Evolutionary conservation across 1,140 invertebrate species (phyloP).

Genomic region (Phenacoccus solenopsis): DNA sequence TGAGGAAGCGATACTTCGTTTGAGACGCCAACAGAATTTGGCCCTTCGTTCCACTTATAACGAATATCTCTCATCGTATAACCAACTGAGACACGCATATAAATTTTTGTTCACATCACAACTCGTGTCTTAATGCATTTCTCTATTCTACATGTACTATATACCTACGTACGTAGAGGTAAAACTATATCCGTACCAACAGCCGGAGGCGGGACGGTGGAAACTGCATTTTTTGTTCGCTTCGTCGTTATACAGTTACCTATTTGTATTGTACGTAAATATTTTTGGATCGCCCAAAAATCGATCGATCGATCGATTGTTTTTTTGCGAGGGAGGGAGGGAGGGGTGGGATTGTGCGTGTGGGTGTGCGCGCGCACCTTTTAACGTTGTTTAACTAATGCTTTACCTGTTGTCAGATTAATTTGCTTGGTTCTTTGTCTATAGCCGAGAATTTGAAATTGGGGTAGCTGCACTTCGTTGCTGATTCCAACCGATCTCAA

Average conservation of each 20-base stretch:
- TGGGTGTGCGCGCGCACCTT: not conserved
- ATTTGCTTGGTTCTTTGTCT: slow-evolving; percentile 80
- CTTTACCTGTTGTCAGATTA: slow-evolving; percentile 80
- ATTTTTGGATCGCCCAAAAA: no score
- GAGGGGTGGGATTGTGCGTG: not conserved
- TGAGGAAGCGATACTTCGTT: slow-evolving; percentile 86
- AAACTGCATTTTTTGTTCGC: no score
- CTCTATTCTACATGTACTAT: no score
- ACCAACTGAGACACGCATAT: slow-evolving; percentile 54
- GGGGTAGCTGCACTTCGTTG: slow-evolving; percentile 82
- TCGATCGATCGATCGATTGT: no score
- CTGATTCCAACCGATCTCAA: slow-evolving; percentile 82
- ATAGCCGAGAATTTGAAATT: slow-evolving; percentile 86
- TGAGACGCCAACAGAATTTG: slow-evolving; percentile 80
- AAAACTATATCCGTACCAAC: no score
- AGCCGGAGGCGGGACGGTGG: no score
- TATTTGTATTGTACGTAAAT: no score
- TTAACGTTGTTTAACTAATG: no score
- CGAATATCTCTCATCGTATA: slow-evolving; percentile 94
- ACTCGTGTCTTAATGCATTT: no score
- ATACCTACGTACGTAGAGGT: no score
- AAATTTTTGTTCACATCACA: no score
- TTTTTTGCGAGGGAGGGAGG: not conserved
- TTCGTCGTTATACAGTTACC: no score
- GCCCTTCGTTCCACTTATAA: slow-evolving; percentile 88